Conservation (phyloP, 2,888 invertebrate species). For the Pecten maximus region DNA sequence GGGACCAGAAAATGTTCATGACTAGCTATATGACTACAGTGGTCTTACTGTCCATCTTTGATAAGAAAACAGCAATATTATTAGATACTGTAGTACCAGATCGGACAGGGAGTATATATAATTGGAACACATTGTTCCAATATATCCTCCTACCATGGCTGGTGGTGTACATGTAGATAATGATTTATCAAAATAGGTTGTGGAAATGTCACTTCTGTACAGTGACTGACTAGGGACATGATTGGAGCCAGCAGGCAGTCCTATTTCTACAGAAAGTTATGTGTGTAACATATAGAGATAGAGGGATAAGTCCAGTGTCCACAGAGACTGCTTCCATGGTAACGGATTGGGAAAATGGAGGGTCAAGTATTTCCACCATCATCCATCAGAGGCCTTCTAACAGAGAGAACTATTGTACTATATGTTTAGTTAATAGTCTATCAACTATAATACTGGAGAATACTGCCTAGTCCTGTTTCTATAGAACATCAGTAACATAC, state of each 20-base stretch:
- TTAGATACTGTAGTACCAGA: too few relatives aligned
- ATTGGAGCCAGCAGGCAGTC: background rate
- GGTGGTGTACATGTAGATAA: background rate
- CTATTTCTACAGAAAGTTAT: background rate
- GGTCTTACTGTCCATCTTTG: too few relatives aligned
- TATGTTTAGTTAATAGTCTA: too few relatives aligned
- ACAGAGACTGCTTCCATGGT: conserved; percentile 2
- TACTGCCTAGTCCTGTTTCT: too few relatives aligned
- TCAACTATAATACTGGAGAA: too few relatives aligned
- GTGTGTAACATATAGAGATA: background rate
- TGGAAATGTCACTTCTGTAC: background rate
- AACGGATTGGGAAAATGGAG: background rate
- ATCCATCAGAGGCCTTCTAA: background rate
- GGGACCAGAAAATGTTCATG: too few relatives aligned
- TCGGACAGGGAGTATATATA: too few relatives aligned
- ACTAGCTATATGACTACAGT: too few relatives aligned
- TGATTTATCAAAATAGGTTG: background rate
- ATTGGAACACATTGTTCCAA: background rate
- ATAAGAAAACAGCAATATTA: too few relatives aligned
- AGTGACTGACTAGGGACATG: background rate
- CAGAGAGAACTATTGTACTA: too few relatives aligned
- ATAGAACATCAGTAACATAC: too few relatives aligned
- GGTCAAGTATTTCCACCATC: background rate
- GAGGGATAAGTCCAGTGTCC: background rate
- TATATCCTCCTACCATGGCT: background rate